Percentiles rank a stretch among this genome's conserved stretches.
Conservation (phyloP, 2,797 vertebrate genomes). For the Lemur catta region DNA sequence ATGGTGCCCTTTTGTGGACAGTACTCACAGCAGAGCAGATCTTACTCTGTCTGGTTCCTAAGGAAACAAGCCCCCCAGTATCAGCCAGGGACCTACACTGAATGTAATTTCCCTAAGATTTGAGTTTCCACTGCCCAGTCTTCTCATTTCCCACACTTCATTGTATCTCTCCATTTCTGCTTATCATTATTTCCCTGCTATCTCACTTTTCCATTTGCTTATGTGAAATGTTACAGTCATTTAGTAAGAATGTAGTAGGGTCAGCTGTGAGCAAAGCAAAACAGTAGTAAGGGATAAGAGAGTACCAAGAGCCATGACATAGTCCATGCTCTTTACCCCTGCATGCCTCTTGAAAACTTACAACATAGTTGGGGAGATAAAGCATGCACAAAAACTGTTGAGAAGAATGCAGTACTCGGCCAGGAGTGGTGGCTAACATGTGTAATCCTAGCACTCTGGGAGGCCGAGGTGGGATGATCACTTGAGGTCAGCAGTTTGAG, state of each 20-base stretch:
- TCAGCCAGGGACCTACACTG: neutral
- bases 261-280: conserved; percentile 46
- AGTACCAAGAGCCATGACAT: neutral
- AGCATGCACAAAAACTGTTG: neutral
- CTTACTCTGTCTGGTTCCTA: neutral
- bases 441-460: too few species aligned
- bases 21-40: neutral
- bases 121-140: neutral
- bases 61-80: neutral
- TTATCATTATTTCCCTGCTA: conserved; percentile 23
- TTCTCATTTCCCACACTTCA: conserved; percentile 48
- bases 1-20: neutral
- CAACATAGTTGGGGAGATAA: neutral
- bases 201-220: conserved; percentile 3
- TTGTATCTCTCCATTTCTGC: neutral
- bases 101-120: neutral
- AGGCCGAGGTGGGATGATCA: too few species aligned
- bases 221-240: conserved; percentile 45
- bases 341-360: neutral
- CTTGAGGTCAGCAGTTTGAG: too few species aligned
- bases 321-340: neutral
- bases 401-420: neutral
- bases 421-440: too few species aligned
- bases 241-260: conserved; percentile 31
- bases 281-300: neutral